A percentile compares a stretch with the other conserved stretches of the same genome.
Evolutionary conservation across 2,113 vertebrate species (phyloP).

Genomic region (Leptosomus discolor): DNA sequence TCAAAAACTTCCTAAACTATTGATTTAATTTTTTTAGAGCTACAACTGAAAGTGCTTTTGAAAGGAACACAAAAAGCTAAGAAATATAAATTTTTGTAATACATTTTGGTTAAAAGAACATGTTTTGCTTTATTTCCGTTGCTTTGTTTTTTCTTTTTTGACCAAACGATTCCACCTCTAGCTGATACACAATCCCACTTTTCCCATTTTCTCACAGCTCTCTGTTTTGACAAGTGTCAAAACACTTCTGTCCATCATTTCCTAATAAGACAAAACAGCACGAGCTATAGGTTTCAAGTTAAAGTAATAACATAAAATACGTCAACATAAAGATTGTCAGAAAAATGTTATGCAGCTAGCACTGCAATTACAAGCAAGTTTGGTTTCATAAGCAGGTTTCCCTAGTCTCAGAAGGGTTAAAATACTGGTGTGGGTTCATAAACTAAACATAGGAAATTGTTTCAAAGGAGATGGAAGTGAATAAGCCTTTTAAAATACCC

Average conservation of each 20-base stretch:
- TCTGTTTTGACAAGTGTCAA: not conserved
- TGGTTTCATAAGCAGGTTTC: not conserved
- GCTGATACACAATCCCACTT: not conserved
- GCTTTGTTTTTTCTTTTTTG: fast-evolving
- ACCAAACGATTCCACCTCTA: not conserved
- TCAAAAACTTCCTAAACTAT: not conserved
- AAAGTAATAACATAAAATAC: not conserved
- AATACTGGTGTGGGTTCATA: not conserved
- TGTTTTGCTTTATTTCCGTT: not conserved
- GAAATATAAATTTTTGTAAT: not conserved
- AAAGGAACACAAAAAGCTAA: not conserved
- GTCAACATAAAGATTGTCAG: not conserved
- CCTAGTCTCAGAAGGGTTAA: not conserved
- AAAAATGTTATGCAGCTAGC: not conserved
- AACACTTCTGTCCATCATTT: not conserved
- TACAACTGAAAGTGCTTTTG: not conserved
- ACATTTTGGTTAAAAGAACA: fast-evolving
- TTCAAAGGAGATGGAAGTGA: not conserved
- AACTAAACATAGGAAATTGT: not conserved
- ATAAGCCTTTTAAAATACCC: not conserved
- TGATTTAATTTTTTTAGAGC: not conserved
- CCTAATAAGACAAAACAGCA: not conserved
- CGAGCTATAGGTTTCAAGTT: not conserved
- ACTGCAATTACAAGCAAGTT: not conserved
- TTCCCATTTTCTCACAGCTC: not conserved